phyloP scores from a whole-genome alignment of 2,113 vertebrate species.

The Gavia stellata region DNA sequence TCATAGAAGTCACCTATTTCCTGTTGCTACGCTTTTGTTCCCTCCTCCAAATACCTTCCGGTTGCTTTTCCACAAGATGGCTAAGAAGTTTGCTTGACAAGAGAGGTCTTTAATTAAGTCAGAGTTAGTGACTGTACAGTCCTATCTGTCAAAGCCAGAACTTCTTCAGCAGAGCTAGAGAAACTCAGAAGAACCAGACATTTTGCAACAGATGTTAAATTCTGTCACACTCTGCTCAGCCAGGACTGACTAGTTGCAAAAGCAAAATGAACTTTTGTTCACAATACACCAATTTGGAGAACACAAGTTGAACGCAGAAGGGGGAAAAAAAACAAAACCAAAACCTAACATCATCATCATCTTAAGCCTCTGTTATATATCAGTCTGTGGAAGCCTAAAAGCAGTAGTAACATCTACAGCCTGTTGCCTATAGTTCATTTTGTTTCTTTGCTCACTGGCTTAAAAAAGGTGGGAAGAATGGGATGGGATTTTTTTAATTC shows the following conservation, averaged over 20 bases:
- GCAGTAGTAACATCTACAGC: neutral
- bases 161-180: neutral
- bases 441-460: neutral
- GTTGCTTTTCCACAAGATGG: neutral
- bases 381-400: neutral
- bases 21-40: neutral
- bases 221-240: neutral
- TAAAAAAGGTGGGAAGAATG: neutral
- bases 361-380: neutral
- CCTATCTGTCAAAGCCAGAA: neutral
- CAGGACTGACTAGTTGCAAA: neutral
- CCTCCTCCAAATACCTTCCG: neutral
- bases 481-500: neutral
- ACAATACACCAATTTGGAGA: neutral
- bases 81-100: neutral
- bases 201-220: neutral
- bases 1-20: neutral
- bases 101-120: neutral
- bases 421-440: neutral
- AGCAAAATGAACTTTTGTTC: neutral
- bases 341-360: neutral
- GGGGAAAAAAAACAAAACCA: neutral
- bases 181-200: neutral
- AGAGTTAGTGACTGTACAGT: neutral
- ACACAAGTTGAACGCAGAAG: neutral